Percentiles rank a stretch among this genome's conserved stretches.
Evolutionary conservation across 2,888 invertebrate genomes (phyloP).

Genomic region (Junonia oenone): DNA sequence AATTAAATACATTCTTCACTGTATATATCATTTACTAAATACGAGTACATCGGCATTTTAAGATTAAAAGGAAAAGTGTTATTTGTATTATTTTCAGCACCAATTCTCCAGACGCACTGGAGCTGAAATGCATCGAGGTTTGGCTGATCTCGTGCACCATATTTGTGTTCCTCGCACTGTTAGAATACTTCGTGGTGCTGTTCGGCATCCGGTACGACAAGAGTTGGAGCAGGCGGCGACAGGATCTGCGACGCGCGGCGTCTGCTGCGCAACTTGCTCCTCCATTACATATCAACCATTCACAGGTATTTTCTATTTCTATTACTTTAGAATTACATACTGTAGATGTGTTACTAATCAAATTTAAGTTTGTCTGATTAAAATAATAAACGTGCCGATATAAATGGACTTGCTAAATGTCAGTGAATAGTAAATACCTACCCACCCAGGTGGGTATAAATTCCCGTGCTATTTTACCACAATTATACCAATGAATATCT

Average conservation of each 20-base stretch:
- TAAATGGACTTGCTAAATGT: no score
- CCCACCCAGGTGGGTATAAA: no score
- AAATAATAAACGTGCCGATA: no score
- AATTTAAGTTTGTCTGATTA: no score
- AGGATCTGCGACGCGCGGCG: slow-evolving; percentile 62
- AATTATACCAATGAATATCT: no score
- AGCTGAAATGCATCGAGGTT: slow-evolving; percentile 82
- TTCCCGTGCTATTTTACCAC: no score
- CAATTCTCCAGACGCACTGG: slow-evolving; percentile 82
- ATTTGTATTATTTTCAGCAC: slow-evolving; percentile 56
- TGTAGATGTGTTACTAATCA: no score
- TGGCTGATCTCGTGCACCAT: slow-evolving; percentile 83
- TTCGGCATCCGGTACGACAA: slow-evolving; percentile 83
- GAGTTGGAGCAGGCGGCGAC: slow-evolving; percentile 77
- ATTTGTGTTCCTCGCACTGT: slow-evolving; percentile 81
- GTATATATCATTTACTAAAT: no score
- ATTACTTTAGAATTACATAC: background rate
- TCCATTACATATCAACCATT: slow-evolving; percentile 67
- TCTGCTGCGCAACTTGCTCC: slow-evolving; percentile 66
- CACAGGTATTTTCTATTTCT: slow-evolving; percentile 51
- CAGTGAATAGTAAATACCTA: no score
- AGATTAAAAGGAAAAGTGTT: background rate
- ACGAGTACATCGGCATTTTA: no score
- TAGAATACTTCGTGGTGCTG: slow-evolving; percentile 82
- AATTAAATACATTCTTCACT: no score